Conservation (phyloP, 1,140 invertebrate genomes). For the Drosophila eugracilis region DNA sequence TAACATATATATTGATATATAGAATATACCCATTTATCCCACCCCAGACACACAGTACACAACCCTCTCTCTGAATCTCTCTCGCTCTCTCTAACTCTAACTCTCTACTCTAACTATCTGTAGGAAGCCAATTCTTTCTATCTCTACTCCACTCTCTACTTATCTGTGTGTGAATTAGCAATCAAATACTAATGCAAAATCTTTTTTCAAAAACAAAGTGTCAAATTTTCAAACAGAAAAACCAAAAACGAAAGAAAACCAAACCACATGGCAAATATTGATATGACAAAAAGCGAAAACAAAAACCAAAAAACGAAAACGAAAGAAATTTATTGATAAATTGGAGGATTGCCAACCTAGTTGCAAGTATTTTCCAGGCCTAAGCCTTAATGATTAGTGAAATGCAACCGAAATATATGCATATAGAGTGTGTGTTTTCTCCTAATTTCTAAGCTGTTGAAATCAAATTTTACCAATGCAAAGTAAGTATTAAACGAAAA, state of each 20-base stretch:
- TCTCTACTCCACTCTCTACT: constrained; percentile 15
- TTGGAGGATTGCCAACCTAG: constrained; percentile 50
- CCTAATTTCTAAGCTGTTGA: constrained; percentile 68
- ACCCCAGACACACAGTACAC: constrained; percentile 23
- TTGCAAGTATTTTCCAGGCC: constrained; percentile 50
- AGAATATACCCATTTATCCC: too few species aligned
- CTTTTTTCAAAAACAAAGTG: constrained; percentile 52
- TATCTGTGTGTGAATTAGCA: constrained; percentile 41
- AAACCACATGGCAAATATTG: constrained; percentile 21
- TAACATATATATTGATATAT: constrained; percentile 1
- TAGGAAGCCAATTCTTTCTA: too few species aligned
- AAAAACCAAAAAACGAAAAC: background rate
- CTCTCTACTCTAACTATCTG: background rate
- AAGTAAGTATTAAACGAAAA: constrained; percentile 15
- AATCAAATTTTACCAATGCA: constrained; percentile 71
- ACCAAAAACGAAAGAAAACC: constrained; percentile 17
- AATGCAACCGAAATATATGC: constrained; percentile 43
- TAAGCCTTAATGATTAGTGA: constrained; percentile 38
- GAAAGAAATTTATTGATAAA: constrained; percentile 22
- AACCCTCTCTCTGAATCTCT: constrained; percentile 6
- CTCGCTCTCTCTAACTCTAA: constrained; percentile 12
- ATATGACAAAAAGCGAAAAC: constrained; percentile 11
- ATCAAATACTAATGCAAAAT: constrained; percentile 32
- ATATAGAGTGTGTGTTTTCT: constrained; percentile 42
- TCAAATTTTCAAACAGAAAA: constrained; percentile 56